Evolutionary conservation across 2,113 vertebrate species (phyloP), one percentile per base, ranked within the genome.

Genomic region (Lagenorhynchus albirostris): DNA sequence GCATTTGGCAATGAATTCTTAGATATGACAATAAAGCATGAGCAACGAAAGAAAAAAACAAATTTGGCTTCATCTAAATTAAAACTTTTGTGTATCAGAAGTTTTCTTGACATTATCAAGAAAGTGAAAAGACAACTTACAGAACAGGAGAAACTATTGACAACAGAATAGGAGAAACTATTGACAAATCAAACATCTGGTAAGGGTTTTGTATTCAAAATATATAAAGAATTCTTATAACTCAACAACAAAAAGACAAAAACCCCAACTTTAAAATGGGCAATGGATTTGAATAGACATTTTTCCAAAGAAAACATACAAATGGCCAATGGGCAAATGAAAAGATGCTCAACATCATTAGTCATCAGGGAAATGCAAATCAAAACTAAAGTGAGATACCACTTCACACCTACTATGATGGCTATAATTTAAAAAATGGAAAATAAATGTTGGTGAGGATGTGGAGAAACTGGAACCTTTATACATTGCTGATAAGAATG

Each of bases 231-330:
- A 86, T 25, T 80, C 41, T 87, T 65, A 74, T 26, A 89, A 38
- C 53, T 91, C 77, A 88, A 83, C 60, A 96, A 74, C 44, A 92
- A 80, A 71, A 92, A 74, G 38, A 93, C 8, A 86, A 86, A 71
- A 25, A 47, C 47, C 20, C 47, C 41, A 95, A 80, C 79, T 79
- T 77, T 33, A 79, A 85, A 85, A 38, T 71, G 44, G 71, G 41
- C 47, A 79, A 84, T 15, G 33, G 53, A 88, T 38, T 44, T 60
- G 53, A 88, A 44, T 33, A 88, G 80, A 70, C 9, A n/a, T 44
- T 79, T 95, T 26, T 62, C 31, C 63, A 85, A 77, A 84, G 60
- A 89, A 82, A 25, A 74, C 81, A 67, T 36, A 90, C 8, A 55
- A 20, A 58, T 67, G 29, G 68, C 11, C 53, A 95, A 95, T 70